Evolutionary conservation across 2,113 vertebrate genomes (phyloP), one percentile per base, ranked within the genome.

Genomic region (Bufo gargarizans): DNA sequence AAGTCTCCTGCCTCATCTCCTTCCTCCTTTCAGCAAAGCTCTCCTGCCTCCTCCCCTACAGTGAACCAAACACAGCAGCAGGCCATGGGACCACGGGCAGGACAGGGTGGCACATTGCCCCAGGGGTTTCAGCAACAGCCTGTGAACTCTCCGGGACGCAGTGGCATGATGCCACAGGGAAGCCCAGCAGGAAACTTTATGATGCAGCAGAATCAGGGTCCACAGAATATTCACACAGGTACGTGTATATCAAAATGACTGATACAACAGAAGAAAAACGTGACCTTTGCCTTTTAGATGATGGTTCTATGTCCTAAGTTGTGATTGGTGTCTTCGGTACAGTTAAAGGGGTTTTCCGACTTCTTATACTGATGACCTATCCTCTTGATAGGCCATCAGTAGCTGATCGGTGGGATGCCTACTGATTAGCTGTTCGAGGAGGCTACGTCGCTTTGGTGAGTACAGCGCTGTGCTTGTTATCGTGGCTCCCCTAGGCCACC

Each of bases 1-100:
- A 97, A 95, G 92, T 99, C 98, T 91, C 98, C 98, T 91, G 98
- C 97, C 82, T 99, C 98, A 22, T 99, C 98, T 77, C 97, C 98
- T n/a, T 99, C 98, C 91, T 99, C 98, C 92, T 97, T 98, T 91
- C 99, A 99, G 93, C 98, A 99, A 94, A 96, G 97, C 89, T 99
- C 98, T 90, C 98, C 98, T 90, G 98, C 97, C 71, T 99, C 98
- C 71, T 99, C 98, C 91, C 98, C 98, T 49, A 99, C 97, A 85
- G 96, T 99, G 94, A 97, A 94, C 91, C 97, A 97, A 93, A 91
- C 94, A 17, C 96, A 96, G 89, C 95, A 94, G 92, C 86, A 87
- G 55, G n/a, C 69, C 20, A 94, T 97, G 92, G 96, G 96, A 94
- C 96, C 97, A 95, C 97, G 97, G 92, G 95, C 97, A 86, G 91